Evolutionary conservation across 1,140 invertebrate genomes (phyloP).

Genomic region (Zaprionus lachaisei): DNA sequence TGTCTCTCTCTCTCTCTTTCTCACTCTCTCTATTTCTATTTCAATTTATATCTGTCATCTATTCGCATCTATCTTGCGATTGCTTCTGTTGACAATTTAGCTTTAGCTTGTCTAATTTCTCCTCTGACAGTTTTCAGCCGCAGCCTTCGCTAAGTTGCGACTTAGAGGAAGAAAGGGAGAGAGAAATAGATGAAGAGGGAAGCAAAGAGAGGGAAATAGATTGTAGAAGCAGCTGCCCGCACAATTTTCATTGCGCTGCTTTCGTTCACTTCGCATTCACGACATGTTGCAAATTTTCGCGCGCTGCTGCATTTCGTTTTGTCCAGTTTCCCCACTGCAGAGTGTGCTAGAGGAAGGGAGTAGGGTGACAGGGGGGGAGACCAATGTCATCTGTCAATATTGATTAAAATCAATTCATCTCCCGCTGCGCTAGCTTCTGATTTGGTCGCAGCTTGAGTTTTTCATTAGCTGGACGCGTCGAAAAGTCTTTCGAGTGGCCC

Average conservation of each 20-base stretch:
- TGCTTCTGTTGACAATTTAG: slow-evolving; percentile 51
- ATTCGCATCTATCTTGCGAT: slow-evolving; percentile 38
- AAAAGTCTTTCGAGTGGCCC: slow-evolving; percentile 9
- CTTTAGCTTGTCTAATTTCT: slow-evolving; percentile 48
- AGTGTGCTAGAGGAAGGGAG: background rate
- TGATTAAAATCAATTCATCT: slow-evolving; percentile 82
- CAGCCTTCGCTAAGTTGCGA: slow-evolving; percentile 12
- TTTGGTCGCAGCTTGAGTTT: slow-evolving; percentile 74
- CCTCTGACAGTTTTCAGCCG: slow-evolving; percentile 44
- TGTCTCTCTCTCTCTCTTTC: background rate
- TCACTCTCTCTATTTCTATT: slow-evolving; percentile 7
- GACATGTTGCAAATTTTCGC: slow-evolving; percentile 52
- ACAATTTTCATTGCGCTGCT: slow-evolving; percentile 56
- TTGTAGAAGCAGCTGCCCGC: slow-evolving; percentile 26
- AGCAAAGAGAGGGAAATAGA: slow-evolving; percentile 17
- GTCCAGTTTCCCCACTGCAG: background rate
- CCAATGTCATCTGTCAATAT: slow-evolving; percentile 78
- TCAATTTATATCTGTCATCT: slow-evolving; percentile 14
- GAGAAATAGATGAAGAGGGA: background rate
- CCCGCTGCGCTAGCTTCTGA: slow-evolving; percentile 66
- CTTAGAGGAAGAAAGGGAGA: background rate
- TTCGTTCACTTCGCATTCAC: slow-evolving; percentile 31
- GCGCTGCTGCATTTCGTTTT: slow-evolving; percentile 24
- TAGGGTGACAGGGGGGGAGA: background rate
- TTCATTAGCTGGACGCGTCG: slow-evolving; percentile 59